phyloP scores from a whole-genome alignment of 2,797 vertebrate genomes.

The Semotilus atromaculatus region DNA sequence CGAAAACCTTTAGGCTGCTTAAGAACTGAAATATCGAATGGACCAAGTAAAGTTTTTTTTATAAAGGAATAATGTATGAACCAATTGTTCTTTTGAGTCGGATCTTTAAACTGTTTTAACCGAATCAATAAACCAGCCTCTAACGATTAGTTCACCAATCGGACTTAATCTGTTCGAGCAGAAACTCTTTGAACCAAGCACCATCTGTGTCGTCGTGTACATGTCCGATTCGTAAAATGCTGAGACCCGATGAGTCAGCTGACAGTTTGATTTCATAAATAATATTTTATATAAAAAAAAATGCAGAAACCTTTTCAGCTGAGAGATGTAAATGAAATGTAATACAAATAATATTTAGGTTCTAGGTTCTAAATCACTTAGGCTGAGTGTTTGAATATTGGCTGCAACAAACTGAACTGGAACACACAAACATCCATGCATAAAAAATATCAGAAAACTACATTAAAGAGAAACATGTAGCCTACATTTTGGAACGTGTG shows the following conservation, averaged over 20 bases:
- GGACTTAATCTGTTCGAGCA: neutral
- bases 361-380: neutral
- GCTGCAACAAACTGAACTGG: neutral
- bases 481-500: neutral
- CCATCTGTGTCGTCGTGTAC: neutral
- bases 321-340: neutral
- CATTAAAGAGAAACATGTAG: neutral
- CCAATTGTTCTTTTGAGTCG: neutral
- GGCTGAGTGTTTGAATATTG: neutral
- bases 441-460: neutral
- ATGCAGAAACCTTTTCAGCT: neutral
- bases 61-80: neutral
- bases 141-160: neutral
- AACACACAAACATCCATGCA: neutral
- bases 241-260: neutral
- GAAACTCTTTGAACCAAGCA: neutral
- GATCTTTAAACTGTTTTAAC: neutral
- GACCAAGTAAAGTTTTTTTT: neutral
- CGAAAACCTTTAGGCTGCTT: neutral
- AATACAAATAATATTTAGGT: neutral
- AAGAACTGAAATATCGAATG: neutral
- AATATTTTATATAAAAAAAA: neutral
- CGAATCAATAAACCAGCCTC: neutral
- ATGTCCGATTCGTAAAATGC: neutral
- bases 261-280: neutral